These are phyloP conservation scores for Furcifer pardalis DNA, from an alignment of 2,797 vertebrate species.

Conservation along the genomic window DNA sequence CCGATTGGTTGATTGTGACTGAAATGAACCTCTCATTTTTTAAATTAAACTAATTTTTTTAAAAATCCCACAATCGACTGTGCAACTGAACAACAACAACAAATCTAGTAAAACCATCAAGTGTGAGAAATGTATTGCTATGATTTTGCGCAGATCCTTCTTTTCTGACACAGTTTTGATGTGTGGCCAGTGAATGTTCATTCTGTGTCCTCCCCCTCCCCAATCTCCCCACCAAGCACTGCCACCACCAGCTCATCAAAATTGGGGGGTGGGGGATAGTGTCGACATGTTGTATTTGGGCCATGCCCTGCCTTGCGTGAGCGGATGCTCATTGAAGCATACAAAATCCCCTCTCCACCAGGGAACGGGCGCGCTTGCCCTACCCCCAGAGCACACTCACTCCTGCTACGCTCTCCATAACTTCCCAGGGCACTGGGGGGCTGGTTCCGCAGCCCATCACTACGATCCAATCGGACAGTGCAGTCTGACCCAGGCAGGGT, in stretches of 20 bases:
- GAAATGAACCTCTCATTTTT: too few relatives aligned
- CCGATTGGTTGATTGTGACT: too few relatives aligned
- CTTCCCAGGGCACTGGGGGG: background rate
- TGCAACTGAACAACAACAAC: too few relatives aligned
- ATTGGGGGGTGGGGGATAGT: background rate
- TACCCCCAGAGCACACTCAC: too few relatives aligned
- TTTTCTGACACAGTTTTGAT: too few relatives aligned
- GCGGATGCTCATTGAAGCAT: background rate
- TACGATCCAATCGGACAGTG: constrained; percentile 3
- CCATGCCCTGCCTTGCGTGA: background rate
- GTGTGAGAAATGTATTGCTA: background rate
- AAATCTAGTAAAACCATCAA: background rate
- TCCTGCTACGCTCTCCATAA: background rate
- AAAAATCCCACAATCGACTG: too few relatives aligned
- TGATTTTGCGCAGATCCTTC: background rate
- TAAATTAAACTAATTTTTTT: too few relatives aligned
- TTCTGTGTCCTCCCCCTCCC: background rate
- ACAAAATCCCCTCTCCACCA: background rate
- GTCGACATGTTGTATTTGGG: rapidly evolving
- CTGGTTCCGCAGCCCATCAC: rapidly evolving
- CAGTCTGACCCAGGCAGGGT: background rate
- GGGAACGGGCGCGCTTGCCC: background rate
- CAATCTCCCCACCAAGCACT: background rate
- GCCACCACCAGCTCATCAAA: background rate
- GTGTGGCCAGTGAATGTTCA: background rate